A percentile compares a stretch with the other conserved stretches of the same genome.
These are phyloP conservation scores for Romanogobio albipinnatus DNA, from an alignment of 2,113 vertebrate genomes.

Conservation along the genomic window DNA sequence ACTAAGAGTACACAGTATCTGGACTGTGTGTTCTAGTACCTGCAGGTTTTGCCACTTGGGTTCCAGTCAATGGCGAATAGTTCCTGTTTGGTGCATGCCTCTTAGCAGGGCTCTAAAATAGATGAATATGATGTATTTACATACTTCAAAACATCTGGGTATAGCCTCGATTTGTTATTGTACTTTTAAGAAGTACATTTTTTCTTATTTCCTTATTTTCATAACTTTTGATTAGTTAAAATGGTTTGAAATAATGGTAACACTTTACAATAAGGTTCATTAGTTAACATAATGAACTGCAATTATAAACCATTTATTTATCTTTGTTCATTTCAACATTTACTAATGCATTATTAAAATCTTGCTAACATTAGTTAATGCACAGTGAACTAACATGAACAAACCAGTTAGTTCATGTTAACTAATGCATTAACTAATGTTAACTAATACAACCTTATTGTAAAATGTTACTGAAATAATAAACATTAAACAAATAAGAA, in stretches of 20 bases:
- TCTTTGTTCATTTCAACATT: too few species aligned
- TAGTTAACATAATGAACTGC: too few species aligned
- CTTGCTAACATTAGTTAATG: too few species aligned
- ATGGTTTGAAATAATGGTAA: neutral
- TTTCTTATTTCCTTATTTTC: too few species aligned
- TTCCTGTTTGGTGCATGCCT: constrained; percentile 24
- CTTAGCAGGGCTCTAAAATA: constrained; percentile 55
- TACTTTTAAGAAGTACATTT: neutral
- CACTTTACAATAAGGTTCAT: too few species aligned
- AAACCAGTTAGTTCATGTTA: too few species aligned
- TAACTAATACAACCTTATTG: too few species aligned
- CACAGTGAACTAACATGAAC: too few species aligned
- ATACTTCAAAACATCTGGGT: neutral
- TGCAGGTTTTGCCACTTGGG: constrained; percentile 50
- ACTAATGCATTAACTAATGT: too few species aligned
- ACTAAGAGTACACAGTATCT: neutral
- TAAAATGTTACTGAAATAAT: neutral
- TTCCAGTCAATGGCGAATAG: constrained; percentile 80
- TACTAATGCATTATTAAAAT: too few species aligned
- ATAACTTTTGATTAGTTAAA: neutral
- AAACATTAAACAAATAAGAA: neutral
- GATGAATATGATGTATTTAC: neutral
- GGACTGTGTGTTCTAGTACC: constrained; percentile 19
- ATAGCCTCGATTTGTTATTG: neutral
- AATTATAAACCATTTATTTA: too few species aligned